Percentiles rank a stretch among this genome's conserved stretches.
Conservation (phyloP, 2,888 invertebrate genomes). For the Heliconius aoede region DNA sequence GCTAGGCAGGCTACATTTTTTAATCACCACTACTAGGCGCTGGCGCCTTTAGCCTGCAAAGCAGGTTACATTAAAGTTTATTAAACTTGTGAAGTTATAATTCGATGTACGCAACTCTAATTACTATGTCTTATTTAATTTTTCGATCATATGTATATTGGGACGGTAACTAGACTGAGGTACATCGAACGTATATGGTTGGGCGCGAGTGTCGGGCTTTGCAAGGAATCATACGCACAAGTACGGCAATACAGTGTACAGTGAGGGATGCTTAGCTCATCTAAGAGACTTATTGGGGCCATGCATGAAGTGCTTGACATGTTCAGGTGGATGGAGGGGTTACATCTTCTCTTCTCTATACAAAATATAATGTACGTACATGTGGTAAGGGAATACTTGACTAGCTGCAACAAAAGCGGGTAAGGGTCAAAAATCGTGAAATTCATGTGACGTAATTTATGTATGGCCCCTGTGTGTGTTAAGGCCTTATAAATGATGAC, state of each 20-base stretch:
- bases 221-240: slow-evolving; percentile 53
- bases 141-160: neutral
- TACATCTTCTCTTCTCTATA: neutral
- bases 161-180: slow-evolving; percentile 26
- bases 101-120: slow-evolving; percentile 24
- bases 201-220: neutral
- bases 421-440: neutral
- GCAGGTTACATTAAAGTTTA: slow-evolving; percentile 27
- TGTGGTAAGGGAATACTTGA: too few species aligned
- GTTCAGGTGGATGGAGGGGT: neutral
- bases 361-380: neutral
- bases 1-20: slow-evolving; percentile 23
- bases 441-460: neutral
- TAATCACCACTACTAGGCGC: slow-evolving; percentile 33
- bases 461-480: slow-evolving; percentile 54
- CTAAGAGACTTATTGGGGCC: slow-evolving; percentile 53
- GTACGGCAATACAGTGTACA: slow-evolving; percentile 59
- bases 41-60: slow-evolving; percentile 42
- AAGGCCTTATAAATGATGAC: slow-evolving; percentile 25
- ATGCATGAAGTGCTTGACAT: neutral
- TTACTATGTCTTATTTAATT: slow-evolving; percentile 21
- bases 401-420: neutral
- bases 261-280: slow-evolving; percentile 68
- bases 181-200: slow-evolving; percentile 1
- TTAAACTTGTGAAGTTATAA: slow-evolving; percentile 23